Evolutionary conservation across 1,140 invertebrate species (phyloP).

Genomic region (Achroia grisella): DNA sequence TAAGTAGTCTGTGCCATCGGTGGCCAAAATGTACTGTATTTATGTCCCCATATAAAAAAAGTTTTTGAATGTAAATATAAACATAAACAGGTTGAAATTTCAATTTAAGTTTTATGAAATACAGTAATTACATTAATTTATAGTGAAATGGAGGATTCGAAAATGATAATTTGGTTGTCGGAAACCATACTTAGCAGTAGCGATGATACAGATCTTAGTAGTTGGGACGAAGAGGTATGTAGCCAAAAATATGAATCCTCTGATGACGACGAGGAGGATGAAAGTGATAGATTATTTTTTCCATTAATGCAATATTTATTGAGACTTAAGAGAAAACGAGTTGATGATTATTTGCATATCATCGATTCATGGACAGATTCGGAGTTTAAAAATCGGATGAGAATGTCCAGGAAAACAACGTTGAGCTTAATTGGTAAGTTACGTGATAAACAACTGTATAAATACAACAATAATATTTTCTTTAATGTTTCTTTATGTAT

Average conservation of each 20-base stretch:
- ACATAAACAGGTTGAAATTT: too few species aligned
- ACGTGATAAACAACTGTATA: not conserved
- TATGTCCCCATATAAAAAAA: too few species aligned
- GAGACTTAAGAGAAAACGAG: constrained; percentile 30
- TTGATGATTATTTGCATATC: constrained; percentile 46
- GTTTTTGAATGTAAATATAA: too few species aligned
- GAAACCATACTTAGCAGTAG: constrained; percentile 26
- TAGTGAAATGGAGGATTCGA: constrained; percentile 11
- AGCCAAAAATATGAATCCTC: constrained; percentile 24
- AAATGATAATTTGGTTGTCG: constrained; percentile 18
- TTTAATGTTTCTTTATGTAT: too few species aligned
- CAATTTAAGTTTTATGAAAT: too few species aligned
- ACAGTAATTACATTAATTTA: not conserved
- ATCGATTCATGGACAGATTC: constrained; percentile 43
- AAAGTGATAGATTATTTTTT: constrained; percentile 42
- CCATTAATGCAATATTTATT: constrained; percentile 48
- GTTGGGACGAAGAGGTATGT: constrained; percentile 39
- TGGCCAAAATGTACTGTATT: too few species aligned
- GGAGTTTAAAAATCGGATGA: constrained; percentile 37
- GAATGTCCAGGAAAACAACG: constrained; percentile 34
- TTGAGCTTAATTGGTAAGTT: constrained; percentile 31
- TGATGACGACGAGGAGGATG: constrained; percentile 29
- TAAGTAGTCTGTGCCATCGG: too few species aligned
- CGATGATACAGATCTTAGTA: constrained; percentile 36
- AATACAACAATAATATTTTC: not conserved